Evolutionary conservation across 2,113 vertebrate genomes (phyloP).

Genomic region (Willisornis vidua): DNA sequence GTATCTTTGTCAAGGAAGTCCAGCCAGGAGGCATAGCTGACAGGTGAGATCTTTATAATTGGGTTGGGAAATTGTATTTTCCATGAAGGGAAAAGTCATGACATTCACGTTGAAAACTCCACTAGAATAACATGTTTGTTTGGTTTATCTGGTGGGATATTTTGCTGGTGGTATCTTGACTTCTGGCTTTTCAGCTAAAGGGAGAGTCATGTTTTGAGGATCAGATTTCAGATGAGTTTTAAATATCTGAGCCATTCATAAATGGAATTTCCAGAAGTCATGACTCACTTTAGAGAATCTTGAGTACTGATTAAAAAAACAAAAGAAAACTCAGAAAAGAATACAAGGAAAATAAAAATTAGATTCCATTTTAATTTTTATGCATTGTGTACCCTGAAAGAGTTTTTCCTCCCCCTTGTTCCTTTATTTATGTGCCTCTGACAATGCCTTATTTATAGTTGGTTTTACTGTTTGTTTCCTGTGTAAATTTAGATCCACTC

Average conservation of each 20-base stretch:
- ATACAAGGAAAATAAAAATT: slow-evolving; percentile 3
- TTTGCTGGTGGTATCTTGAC: slow-evolving; percentile 10
- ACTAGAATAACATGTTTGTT: background rate
- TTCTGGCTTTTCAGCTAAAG: background rate
- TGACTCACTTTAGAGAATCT: slow-evolving; percentile 24
- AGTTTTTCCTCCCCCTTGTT: background rate
- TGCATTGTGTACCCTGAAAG: background rate
- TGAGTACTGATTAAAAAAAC: slow-evolving; percentile 26
- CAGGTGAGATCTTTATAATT: slow-evolving; percentile 78
- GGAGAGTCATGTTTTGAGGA: background rate
- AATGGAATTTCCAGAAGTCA: slow-evolving; percentile 58
- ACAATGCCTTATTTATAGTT: slow-evolving; percentile 59
- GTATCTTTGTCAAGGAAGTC: slow-evolving; percentile 90
- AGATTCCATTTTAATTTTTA: background rate
- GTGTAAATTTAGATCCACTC: slow-evolving; percentile 56
- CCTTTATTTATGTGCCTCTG: slow-evolving; percentile 3
- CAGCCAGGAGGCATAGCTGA: slow-evolving; percentile 90
- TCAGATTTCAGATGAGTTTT: slow-evolving; percentile 43
- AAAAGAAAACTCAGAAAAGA: slow-evolving; percentile 14
- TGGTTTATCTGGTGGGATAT: slow-evolving; percentile 8
- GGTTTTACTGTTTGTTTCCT: slow-evolving; percentile 57
- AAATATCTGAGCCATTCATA: background rate
- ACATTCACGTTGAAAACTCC: background rate
- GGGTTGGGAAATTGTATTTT: slow-evolving; percentile 6
- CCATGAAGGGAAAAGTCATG: background rate